phyloP scores from a whole-genome alignment of 2,113 vertebrate species.

The Enhydra lutris region DNA sequence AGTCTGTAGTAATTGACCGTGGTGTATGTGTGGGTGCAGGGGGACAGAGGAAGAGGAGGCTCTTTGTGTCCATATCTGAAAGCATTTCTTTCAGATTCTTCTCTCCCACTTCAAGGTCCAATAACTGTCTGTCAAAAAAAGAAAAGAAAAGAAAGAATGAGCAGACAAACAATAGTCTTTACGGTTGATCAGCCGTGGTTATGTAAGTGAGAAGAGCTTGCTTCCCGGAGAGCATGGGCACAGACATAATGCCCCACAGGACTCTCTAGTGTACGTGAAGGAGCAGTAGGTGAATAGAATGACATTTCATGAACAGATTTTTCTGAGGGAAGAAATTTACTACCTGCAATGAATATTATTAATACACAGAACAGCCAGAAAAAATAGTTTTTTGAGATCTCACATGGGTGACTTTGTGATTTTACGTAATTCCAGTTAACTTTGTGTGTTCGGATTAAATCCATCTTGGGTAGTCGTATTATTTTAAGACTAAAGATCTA shows the following conservation, averaged over 20 bases:
- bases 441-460: not conserved
- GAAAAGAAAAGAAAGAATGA: not conserved
- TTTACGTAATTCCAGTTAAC: not conserved
- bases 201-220: constrained; percentile 21
- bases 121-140: constrained; percentile 41
- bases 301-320: constrained; percentile 6
- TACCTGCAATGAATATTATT: not conserved
- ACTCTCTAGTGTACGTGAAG: not conserved
- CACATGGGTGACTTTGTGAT: not conserved
- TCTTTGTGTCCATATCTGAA: not conserved
- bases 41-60: not conserved
- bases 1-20: not conserved
- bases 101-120: constrained; percentile 51
- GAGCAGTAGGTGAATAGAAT: not conserved
- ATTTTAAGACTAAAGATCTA: not conserved
- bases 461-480: not conserved
- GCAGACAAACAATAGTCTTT: not conserved
- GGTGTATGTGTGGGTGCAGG: not conserved
- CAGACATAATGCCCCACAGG: constrained; percentile 8
- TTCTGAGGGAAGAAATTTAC: constrained; percentile 27
- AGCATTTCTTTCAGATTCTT: constrained; percentile 7
- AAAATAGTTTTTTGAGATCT: not conserved
- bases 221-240: not conserved
- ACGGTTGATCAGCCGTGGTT: constrained; percentile 29
- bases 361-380: not conserved